Evolutionary conservation across 2,888 invertebrate species (phyloP).

Genomic region (Leptodirus hochenwartii): DNA sequence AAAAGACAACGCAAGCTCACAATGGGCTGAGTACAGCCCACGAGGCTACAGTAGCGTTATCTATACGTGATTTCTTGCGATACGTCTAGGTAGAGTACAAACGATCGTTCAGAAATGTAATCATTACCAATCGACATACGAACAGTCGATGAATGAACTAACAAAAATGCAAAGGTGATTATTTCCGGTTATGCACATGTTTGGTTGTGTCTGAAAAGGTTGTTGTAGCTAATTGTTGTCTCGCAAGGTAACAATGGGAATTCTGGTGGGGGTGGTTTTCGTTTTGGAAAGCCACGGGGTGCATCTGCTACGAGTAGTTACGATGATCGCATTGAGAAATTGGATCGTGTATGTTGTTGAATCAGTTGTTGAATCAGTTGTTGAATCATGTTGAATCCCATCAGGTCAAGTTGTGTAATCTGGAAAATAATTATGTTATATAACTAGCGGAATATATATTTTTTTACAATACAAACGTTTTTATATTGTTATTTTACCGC

Average conservation of each 20-base stretch:
- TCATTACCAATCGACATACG: conserved; percentile 43
- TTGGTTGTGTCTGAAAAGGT: neutral
- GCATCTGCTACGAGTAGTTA: conserved; percentile 5
- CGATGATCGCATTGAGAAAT: conserved; percentile 16
- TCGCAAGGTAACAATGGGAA: conserved; percentile 15
- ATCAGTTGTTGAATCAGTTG: too few species aligned
- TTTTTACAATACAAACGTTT: too few species aligned
- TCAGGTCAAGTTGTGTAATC: too few species aligned
- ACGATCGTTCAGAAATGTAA: conserved; percentile 43
- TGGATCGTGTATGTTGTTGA: conserved; percentile 30
- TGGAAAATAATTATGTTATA: too few species aligned
- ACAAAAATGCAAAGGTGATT: conserved; percentile 43
- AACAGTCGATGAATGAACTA: conserved; percentile 41
- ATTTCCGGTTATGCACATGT: neutral
- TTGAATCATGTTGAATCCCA: conserved; percentile 32
- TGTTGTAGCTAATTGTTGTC: conserved; percentile 17
- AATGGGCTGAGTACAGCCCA: conserved; percentile 27
- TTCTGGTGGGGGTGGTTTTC: conserved; percentile 22
- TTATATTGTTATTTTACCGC: too few species aligned
- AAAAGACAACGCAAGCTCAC: conserved; percentile 31
- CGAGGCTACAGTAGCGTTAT: conserved; percentile 25
- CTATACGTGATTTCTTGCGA: conserved; percentile 40
- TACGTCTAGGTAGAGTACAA: conserved; percentile 50
- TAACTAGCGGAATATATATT: too few species aligned
- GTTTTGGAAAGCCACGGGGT: conserved; percentile 36